Evolutionary conservation across 1,140 invertebrate species (phyloP), one percentile per base, ranked within the genome.

Genomic region (Ips nitidus): DNA sequence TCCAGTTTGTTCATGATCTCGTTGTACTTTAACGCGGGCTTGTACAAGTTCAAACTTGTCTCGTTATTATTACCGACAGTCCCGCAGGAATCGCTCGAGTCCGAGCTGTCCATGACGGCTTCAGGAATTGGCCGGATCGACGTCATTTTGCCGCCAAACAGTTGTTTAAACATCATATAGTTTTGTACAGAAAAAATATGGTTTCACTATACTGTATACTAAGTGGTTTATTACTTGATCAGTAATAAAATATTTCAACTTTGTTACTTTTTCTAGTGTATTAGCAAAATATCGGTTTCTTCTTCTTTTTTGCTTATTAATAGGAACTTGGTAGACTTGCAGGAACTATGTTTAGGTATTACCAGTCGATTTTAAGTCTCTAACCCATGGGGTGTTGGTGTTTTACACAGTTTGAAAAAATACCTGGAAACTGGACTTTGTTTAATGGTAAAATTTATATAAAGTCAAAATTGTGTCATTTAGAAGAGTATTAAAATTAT

Each of bases 1-100:
- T 81, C 80, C 55, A 81, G 68, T 69, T 81, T 80, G 64, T 80
- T 80, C 55, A 77, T 78, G 64, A 80, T 76, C 72, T 78, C 77
- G 71, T 78, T 80, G 67, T 79, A 80, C 57, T 80, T 80, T 41
- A 79, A 73, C 3, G 71, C 71, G 38, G 75, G 68, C 62, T 78
- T 79, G 70, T 79, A 78, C 52, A 78, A 62, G 61, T 60, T 72
- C 56, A 74, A 56, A 41, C 73, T 69, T 39, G 70, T 58, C 43
- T 73, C 74, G 61, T 73, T 75, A 58, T 75, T 70, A 3, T 66
- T 65, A 73, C 70, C 41, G 36, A 76, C 58, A n/a, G 74, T 75
- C 6, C 65, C 74, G 61, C 74, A 74, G 42, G 73, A 75, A 50
- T 75, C 75, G 65, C 75, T 77, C 38, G 78, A 80, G 66, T 80